Evolutionary conservation across 2,797 vertebrate species (phyloP), one percentile per base, ranked within the genome.

Genomic region (Paramormyrops hopkinsi): DNA sequence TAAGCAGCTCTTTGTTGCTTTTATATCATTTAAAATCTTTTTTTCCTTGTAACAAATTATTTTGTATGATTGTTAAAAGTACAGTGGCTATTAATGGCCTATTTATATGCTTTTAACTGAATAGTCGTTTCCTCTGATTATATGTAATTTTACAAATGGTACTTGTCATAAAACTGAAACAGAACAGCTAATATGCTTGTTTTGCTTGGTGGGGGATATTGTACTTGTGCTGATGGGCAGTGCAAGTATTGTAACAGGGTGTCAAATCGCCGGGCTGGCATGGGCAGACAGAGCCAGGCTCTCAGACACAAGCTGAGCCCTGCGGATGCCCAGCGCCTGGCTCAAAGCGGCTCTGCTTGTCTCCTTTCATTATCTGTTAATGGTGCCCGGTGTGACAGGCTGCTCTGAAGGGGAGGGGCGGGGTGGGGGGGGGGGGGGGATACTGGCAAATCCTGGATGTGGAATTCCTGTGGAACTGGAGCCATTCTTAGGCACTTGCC

Each of bases 301-400:
- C 96, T 96, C 94, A 96, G 96, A 96, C 97, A 95, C 96, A 94
- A 96, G 97, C 96, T 97, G 94, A 96, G 97, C 97, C 97, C 97
- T 97, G 96, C 96, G 96, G 96, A 97, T 94, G 95, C 92, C 59
- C 96, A 96, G 96, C 95, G 96, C 97, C 97, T 96, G 95, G 95
- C 97, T 97, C 97, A 96, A 97, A 97, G 97, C 97, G 94, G 96
- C 97, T 95, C 97, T 96, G 97, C 95, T 97, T 96, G 88, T 89
- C 88, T 98, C 96, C 95, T 97, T 97, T 98, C 97, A 98, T 98
- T 98, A 98, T 97, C 96, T 95, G 96, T 97, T 99, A 98, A 98
- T 97, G 96, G 97, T 96, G 96, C 97, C 97, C 97, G 95, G 96
- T 96, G 96, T 98, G 98, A 97, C 97, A 97, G 96, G 96, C 95